Evolutionary conservation across 1,140 invertebrate genomes (phyloP).

Genomic region (Euura lappo): DNA sequence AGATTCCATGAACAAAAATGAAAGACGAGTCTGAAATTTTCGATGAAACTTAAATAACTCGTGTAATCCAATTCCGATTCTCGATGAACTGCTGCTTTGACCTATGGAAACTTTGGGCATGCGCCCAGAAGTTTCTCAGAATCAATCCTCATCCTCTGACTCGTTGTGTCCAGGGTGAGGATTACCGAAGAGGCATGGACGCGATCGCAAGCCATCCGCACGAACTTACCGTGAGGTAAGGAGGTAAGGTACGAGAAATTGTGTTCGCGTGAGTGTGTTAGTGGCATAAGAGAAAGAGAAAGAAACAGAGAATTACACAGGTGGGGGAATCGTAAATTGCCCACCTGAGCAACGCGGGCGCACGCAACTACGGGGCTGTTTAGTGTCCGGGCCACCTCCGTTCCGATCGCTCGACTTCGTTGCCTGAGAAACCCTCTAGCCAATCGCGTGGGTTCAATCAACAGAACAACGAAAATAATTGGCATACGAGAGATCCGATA

Average conservation of each 20-base stretch:
- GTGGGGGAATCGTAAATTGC: constrained; percentile 53
- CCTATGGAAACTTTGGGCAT: not conserved
- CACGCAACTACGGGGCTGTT: constrained; percentile 26
- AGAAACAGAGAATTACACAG: constrained; percentile 18
- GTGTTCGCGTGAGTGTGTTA: not conserved
- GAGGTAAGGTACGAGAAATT: too few relatives aligned
- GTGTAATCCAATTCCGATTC: too few relatives aligned
- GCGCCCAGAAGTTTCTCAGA: not conserved
- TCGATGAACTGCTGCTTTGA: too few relatives aligned
- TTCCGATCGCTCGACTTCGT: constrained; percentile 37
- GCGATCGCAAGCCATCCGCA: too few relatives aligned
- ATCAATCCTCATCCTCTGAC: constrained; percentile 5
- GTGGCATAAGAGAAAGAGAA: constrained; percentile 10
- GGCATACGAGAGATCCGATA: too few relatives aligned
- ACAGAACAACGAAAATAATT: constrained; percentile 8
- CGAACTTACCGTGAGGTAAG: not conserved
- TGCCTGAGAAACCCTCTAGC: constrained; percentile 8
- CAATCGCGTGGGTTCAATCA: constrained; percentile 16
- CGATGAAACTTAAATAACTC: too few relatives aligned
- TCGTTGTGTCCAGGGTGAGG: too few relatives aligned
- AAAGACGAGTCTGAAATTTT: too few relatives aligned
- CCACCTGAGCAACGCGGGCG: constrained; percentile 46
- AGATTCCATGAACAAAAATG: too few relatives aligned
- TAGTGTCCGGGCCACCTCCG: constrained; percentile 48
- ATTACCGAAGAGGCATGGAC: too few relatives aligned